Evolutionary conservation across 2,797 vertebrate genomes (phyloP).

Genomic region (Sitta carolinensis): DNA sequence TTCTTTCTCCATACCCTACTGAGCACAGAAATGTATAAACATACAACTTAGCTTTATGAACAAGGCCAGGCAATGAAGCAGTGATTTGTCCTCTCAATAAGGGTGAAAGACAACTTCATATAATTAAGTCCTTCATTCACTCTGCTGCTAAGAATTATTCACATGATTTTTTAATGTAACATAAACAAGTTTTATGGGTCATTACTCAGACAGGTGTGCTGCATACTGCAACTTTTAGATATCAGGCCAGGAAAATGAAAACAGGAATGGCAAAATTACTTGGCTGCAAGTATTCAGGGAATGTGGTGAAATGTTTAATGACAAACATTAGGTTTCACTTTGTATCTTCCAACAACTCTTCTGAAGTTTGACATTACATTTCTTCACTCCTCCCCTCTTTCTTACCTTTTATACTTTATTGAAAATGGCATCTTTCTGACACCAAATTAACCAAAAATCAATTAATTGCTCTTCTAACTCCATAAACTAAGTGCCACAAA

Average conservation of each 20-base stretch:
- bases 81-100: constrained; percentile 44
- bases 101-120: constrained; percentile 30
- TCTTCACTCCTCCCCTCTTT: neutral
- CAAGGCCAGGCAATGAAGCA: neutral
- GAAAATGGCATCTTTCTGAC: neutral
- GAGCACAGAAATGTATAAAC: neutral
- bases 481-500: neutral
- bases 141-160: constrained; percentile 38
- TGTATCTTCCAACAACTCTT: neutral
- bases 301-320: neutral
- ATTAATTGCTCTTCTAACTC: neutral
- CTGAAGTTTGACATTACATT: neutral
- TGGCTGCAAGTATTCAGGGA: neutral
- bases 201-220: constrained; percentile 51
- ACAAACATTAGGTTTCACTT: neutral
- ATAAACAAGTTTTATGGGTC: constrained; percentile 57
- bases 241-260: neutral
- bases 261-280: constrained; percentile 21
- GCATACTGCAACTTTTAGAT: neutral
- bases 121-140: constrained; percentile 49
- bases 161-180: constrained; percentile 27
- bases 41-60: neutral
- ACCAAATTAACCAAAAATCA: neutral
- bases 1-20: neutral
- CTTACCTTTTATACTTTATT: neutral